Percentiles rank a stretch among this genome's conserved stretches.
phyloP scores from a whole-genome alignment of 1,140 invertebrate species.

The Copidosoma floridanum region DNA sequence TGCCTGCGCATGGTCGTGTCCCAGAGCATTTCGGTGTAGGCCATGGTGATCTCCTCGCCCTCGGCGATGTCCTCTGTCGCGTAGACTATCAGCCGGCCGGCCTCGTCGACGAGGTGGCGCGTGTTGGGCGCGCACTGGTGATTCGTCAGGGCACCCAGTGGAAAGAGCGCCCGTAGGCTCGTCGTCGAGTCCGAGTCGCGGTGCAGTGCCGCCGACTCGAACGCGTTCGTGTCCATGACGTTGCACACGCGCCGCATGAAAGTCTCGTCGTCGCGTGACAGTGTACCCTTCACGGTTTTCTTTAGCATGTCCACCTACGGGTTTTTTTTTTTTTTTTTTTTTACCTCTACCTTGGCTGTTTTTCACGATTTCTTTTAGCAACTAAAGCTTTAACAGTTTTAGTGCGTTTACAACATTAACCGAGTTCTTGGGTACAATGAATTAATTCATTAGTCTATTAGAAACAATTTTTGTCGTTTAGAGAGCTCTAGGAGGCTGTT shows the following conservation, averaged over 20 bases:
- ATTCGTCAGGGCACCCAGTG: conserved; percentile 70
- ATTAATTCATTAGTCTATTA: too few relatives aligned
- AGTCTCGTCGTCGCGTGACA: conserved; percentile 58
- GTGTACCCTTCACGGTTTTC: conserved; percentile 58
- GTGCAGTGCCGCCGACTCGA: conserved; percentile 60
- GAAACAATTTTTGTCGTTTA: too few relatives aligned
- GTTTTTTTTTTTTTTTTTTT: too few relatives aligned
- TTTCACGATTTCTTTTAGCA: too few relatives aligned
- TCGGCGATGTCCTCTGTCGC: conserved; percentile 63
- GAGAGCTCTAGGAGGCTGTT: too few relatives aligned
- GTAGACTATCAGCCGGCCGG: conserved; percentile 63
- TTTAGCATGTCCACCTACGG: conserved; percentile 61
- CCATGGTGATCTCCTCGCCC: conserved; percentile 70
- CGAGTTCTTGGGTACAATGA: too few relatives aligned
- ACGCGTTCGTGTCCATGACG: conserved; percentile 73
- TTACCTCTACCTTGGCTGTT: too few relatives aligned
- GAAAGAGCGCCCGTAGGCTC: conserved; percentile 69
- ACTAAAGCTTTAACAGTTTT: not conserved
- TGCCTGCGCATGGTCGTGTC: conserved; percentile 65
- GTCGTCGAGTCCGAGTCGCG: conserved; percentile 52
- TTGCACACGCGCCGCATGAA: conserved; percentile 63
- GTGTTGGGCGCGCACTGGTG: conserved; percentile 76
- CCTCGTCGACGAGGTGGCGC: conserved; percentile 62
- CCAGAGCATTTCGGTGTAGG: conserved; percentile 73
- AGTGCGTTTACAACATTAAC: too few relatives aligned